phyloP scores from a whole-genome alignment of 2,888 invertebrate species.

The Sphinx pinastri region DNA sequence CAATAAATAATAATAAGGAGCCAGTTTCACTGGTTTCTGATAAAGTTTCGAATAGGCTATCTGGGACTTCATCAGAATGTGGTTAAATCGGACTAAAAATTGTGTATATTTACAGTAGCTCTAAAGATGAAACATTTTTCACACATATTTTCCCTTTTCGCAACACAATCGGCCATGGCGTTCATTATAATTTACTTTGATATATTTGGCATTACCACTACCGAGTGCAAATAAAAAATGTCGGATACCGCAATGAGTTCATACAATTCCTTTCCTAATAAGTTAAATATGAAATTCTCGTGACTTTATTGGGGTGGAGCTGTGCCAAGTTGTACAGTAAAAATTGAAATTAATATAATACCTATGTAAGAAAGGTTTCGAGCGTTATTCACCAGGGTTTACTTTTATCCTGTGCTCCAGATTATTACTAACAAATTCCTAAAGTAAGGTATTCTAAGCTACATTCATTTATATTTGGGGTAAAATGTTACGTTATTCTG shows the following conservation, averaged over 20 bases:
- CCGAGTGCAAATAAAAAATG: neutral
- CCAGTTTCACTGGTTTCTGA: too few relatives aligned
- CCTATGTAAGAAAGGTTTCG: slow-evolving; percentile 17
- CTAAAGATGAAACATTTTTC: neutral
- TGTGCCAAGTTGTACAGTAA: slow-evolving; percentile 16
- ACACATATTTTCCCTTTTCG: neutral
- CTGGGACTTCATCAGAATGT: too few relatives aligned
- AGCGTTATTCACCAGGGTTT: slow-evolving; percentile 11
- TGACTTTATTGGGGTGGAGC: slow-evolving; percentile 17
- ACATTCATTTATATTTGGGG: neutral
- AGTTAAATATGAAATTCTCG: slow-evolving; percentile 21
- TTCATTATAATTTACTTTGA: neutral
- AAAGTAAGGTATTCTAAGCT: neutral
- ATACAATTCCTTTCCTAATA: slow-evolving; percentile 18
- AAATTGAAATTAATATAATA: slow-evolving; percentile 25
- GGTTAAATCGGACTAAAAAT: too few relatives aligned
- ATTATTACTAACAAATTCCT: neutral
- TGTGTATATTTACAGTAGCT: too few relatives aligned
- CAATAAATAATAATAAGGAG: too few relatives aligned
- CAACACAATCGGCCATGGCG: neutral
- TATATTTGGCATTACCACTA: neutral
- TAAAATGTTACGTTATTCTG: neutral
- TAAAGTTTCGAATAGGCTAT: too few relatives aligned
- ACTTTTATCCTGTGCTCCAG: slow-evolving; percentile 5
- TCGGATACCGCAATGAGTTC: neutral